A percentile compares a stretch with the other conserved stretches of the same genome.
These are phyloP conservation scores for Tupaia tana DNA, from an alignment of 2,113 vertebrate species.

Conservation along the genomic window DNA sequence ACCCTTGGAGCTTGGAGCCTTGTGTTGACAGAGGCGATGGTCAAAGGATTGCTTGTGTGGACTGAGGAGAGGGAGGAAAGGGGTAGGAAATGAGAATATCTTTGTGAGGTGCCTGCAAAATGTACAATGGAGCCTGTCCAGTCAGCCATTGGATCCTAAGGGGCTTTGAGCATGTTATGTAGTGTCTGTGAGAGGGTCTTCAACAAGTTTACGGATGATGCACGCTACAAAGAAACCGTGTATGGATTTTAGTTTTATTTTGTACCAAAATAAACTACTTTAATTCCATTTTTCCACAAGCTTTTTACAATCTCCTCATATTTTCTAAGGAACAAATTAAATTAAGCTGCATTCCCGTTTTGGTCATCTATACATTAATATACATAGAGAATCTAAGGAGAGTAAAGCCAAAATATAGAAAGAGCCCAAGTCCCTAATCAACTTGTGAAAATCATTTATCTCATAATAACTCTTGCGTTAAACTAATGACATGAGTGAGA, in stretches of 20 bases:
- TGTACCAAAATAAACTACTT: no score
- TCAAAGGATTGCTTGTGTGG: background rate
- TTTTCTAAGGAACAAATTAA: background rate
- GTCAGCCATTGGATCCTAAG: background rate
- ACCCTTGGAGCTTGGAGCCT: background rate
- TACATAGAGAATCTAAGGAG: background rate
- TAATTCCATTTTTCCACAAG: no score
- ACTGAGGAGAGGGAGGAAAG: no score
- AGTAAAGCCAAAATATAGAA: background rate
- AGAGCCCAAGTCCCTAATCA: no score
- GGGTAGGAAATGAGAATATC: rapidly evolving
- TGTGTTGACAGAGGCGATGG: rapidly evolving
- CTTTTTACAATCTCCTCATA: no score
- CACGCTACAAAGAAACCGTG: no score
- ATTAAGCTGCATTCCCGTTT: background rate
- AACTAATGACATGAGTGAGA: no score
- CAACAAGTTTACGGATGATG: no score
- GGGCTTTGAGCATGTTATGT: background rate
- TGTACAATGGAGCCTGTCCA: rapidly evolving
- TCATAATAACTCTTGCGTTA: background rate
- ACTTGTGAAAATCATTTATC: background rate
- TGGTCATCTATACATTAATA: background rate
- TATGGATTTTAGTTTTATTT: no score
- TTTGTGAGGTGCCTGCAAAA: background rate
- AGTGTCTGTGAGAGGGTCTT: background rate